Percentiles rank a stretch among this genome's conserved stretches.
These are phyloP conservation scores for Drosophila anomelani DNA, from an alignment of 2,888 invertebrate genomes.

Conservation along the genomic window DNA sequence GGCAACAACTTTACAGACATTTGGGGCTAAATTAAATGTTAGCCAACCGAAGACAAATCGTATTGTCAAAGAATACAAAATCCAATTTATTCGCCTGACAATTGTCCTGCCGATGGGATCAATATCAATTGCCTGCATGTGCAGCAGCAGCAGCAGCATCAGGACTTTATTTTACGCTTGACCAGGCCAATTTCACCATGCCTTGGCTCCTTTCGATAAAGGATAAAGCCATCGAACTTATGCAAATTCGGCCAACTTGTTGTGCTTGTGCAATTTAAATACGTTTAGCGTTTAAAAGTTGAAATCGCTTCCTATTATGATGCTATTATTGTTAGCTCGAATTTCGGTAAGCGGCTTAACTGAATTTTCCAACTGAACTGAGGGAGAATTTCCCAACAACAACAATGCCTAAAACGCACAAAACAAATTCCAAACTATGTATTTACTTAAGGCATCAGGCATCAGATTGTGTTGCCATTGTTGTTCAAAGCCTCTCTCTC, in stretches of 20 bases:
- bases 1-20: constrained; percentile 14
- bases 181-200: constrained; percentile 9
- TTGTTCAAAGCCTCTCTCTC: constrained; percentile 44
- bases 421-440: constrained; percentile 76
- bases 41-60: constrained; percentile 30
- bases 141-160: constrained; percentile 44
- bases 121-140: constrained; percentile 36
- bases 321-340: constrained; percentile 66
- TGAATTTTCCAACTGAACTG: constrained; percentile 60
- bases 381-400: constrained; percentile 6
- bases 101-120: constrained; percentile 63
- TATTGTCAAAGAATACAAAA: constrained; percentile 60
- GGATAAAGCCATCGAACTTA: constrained; percentile 7
- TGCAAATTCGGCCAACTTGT: constrained; percentile 22
- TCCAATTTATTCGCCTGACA: constrained; percentile 71
- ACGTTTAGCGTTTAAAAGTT: constrained; percentile 58
- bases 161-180: constrained; percentile 62
- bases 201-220: constrained; percentile 2
- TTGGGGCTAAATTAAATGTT: constrained; percentile 34
- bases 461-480: constrained; percentile 61
- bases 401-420: constrained; percentile 28
- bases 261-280: constrained; percentile 53
- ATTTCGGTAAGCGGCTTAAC: constrained; percentile 75
- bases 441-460: constrained; percentile 74
- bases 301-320: constrained; percentile 60